Conservation (phyloP, 2,113 vertebrate genomes). For the Pelusios castaneus region DNA sequence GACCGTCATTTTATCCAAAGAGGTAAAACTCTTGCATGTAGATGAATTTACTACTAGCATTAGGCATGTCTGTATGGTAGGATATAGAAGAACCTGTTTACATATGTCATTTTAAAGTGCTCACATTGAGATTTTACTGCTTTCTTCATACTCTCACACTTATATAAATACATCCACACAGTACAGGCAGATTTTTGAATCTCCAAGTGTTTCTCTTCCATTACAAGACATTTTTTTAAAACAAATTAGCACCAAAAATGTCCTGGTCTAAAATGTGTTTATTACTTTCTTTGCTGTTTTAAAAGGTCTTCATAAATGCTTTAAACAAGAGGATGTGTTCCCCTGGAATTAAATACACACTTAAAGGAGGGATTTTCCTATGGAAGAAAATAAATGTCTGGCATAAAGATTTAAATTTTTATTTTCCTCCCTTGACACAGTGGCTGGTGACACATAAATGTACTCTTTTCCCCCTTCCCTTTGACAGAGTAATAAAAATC, state of each 20-base stretch:
- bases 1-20: not conserved
- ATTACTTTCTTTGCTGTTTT: slow-evolving; percentile 64
- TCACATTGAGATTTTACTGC: slow-evolving; percentile 54
- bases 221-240: slow-evolving; percentile 52
- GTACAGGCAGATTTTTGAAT: slow-evolving; percentile 26
- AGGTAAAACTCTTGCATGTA: slow-evolving; percentile 3
- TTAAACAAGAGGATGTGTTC: slow-evolving; percentile 2
- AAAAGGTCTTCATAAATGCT: slow-evolving; percentile 56
- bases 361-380: too few relatives aligned
- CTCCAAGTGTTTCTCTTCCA: slow-evolving; percentile 29
- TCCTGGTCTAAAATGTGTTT: slow-evolving; percentile 48
- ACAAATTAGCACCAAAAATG: slow-evolving; percentile 57
- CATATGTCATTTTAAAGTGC: slow-evolving; percentile 38
- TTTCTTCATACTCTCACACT: slow-evolving; percentile 67
- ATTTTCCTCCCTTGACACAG: slow-evolving; percentile 61
- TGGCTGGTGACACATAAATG: slow-evolving; percentile 76
- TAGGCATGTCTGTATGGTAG: not conserved
- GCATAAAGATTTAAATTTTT: slow-evolving; percentile 68
- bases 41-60: slow-evolving; percentile 26
- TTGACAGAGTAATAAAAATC: slow-evolving; percentile 86
- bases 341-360: slow-evolving; percentile 7
- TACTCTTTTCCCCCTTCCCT: slow-evolving; percentile 55
- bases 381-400: slow-evolving; percentile 48
- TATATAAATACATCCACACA: slow-evolving; percentile 51
- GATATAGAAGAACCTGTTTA: slow-evolving; percentile 36